Evolutionary conservation across 2,113 vertebrate genomes (phyloP).

Genomic region (Meleagris gallopavo): DNA sequence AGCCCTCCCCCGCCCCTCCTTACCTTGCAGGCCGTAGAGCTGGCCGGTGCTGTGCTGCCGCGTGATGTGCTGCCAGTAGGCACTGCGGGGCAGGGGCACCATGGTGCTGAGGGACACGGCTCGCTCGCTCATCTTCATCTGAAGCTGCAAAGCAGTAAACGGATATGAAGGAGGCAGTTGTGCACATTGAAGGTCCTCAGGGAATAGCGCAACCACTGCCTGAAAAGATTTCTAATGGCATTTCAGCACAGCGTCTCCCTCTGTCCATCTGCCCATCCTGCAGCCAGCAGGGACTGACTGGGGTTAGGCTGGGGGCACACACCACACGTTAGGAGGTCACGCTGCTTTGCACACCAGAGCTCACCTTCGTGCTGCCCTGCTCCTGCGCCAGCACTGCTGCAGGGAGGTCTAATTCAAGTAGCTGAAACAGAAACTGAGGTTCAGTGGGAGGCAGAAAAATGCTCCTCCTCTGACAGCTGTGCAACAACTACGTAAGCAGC

Average conservation of each 20-base stretch:
- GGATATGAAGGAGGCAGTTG: background rate
- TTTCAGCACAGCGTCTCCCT: background rate
- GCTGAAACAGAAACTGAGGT: background rate
- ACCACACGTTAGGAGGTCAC: background rate
- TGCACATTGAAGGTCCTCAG: background rate
- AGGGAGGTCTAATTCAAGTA: background rate
- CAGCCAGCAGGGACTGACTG: background rate
- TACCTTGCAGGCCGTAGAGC: slow-evolving; percentile 80
- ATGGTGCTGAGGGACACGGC: slow-evolving; percentile 78
- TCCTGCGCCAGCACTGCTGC: background rate
- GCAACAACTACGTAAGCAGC: fast-evolving
- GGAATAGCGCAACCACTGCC: fast-evolving
- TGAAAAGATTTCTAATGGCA: background rate
- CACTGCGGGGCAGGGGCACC: slow-evolving; percentile 84
- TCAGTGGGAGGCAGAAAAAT: background rate
- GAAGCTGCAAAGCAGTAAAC: slow-evolving; percentile 70
- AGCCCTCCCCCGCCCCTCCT: background rate
- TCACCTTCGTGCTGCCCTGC: slow-evolving; percentile 10
- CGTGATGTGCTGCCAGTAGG: slow-evolving; percentile 85
- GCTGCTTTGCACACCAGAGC: background rate
- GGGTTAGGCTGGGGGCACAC: background rate
- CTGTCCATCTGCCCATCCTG: background rate
- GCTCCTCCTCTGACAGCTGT: too few relatives aligned
- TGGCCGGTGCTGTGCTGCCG: slow-evolving; percentile 81
- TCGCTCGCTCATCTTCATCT: slow-evolving; percentile 82